Conservation (phyloP, 2,113 vertebrate species). For the Acanthochromis polyacanthus region DNA sequence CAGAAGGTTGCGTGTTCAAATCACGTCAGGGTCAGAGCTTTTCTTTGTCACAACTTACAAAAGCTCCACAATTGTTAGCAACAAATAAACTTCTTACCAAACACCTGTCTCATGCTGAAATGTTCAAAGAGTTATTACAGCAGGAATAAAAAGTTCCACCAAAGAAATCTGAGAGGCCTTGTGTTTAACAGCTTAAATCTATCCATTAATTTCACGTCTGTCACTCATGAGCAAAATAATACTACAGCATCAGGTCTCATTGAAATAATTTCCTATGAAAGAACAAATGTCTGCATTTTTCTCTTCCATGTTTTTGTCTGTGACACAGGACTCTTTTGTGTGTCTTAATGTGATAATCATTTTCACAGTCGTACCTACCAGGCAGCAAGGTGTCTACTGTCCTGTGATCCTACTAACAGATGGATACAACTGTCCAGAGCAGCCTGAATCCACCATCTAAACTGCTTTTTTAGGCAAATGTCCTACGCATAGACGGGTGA, state of each 20-base stretch:
- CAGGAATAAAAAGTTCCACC: not conserved
- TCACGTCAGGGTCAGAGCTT: slow-evolving; percentile 8
- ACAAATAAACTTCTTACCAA: not conserved
- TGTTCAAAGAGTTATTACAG: not conserved
- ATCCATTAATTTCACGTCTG: not conserved
- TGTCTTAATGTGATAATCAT: slow-evolving; percentile 22
- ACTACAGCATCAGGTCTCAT: slow-evolving; percentile 3
- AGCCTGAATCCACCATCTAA: slow-evolving; percentile 20
- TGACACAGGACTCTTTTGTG: slow-evolving; percentile 54
- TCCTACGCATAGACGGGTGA: slow-evolving; percentile 11
- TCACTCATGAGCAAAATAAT: slow-evolving; percentile 9
- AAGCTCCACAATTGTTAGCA: too few species aligned
- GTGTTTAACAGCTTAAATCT: not conserved
- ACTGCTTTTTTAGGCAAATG: slow-evolving; percentile 40
- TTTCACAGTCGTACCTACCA: slow-evolving; percentile 55
- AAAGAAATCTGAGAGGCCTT: not conserved
- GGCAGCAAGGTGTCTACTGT: slow-evolving; percentile 39
- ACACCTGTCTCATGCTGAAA: slow-evolving; percentile 6
- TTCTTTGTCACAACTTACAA: not conserved
- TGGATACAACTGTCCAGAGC: slow-evolving; percentile 34
- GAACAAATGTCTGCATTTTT: slow-evolving; percentile 33
- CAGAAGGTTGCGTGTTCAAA: slow-evolving; percentile 21
- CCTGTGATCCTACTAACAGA: slow-evolving; percentile 63
- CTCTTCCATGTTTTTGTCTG: slow-evolving; percentile 18
- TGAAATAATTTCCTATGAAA: slow-evolving; percentile 37